Base-by-base conservation (phyloP, 2,797 vertebrate species). In the Pseudochromis fuscus region DNA sequence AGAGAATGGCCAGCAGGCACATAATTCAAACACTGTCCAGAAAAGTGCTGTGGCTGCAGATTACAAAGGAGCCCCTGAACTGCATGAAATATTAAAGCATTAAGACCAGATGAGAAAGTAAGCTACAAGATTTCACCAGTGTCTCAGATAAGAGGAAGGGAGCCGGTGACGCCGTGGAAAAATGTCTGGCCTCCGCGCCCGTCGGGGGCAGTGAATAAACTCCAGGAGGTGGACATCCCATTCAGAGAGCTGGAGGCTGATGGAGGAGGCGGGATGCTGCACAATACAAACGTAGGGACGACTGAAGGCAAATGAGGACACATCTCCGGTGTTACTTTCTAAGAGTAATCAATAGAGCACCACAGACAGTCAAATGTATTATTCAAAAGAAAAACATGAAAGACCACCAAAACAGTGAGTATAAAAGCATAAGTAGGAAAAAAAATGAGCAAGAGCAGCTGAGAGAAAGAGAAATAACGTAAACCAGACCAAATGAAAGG, bases 21-120 rank as follows among this genome's bases (percentile, higher is more conserved):
- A 90, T 88, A 81, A 91, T 88, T 89, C 87, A 90, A 83, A 90
- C 59, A 69, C 67, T 81, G 87, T 83, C 90, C 77, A 68, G 74
- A 87, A 88, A 91, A 88, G 65, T 87, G 87, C 88, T 89, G 87
- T 15, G 82, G 71, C 73, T 44, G 89, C 87, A 90, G 61, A 84
- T 89, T 89, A 83, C 73, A 85, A 81, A 86, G 77, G 72, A 72
- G 83, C 82, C 85, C 86, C 53, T 80, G 80, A 87, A 89, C 81
- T 69, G 79, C 78, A 83, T 87, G 83, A 91, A 87, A 88, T 86
- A 87, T 87, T 86, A 83, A 87, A 83, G 84, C 82, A 73, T 84
- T 78, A 82, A 62, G 77, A 82, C 81, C 77, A 74, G 70, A 83
- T 45, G 77, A 82, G 82, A 55, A 79, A 72, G 51, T 56, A 61